Evolutionary conservation across 2,888 invertebrate species (phyloP), one percentile per base, ranked within the genome.

Genomic region (Antheraea assamensis): DNA sequence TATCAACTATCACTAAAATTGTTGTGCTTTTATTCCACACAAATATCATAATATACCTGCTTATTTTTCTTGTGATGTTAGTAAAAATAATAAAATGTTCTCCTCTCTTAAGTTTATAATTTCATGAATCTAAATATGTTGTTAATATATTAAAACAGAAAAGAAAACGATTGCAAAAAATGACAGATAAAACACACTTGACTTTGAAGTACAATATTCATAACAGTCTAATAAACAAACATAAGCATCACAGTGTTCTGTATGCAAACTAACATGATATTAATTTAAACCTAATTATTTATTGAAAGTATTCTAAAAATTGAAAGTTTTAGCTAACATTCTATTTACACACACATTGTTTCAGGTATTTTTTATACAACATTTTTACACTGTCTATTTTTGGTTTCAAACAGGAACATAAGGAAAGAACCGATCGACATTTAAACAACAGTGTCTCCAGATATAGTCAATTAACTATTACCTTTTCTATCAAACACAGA

Each of bases 371-470:
- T 86, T 85, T 85, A 85, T 77, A 82, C 82, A 78, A 82, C 79
- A 82, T 74, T 75, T 76, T 74, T 80, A 83, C 80, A 83, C 84
- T 83, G 82, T 78, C 76, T 80, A 82, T 83, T 84, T 83, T 88
- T 88, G 87, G 87, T 87, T 85, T 83, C 85, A 76, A 82, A 81
- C 79, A 89, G 88, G 88, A 88, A 88, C 88, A 74, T 66, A 35
- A 71, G 61, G 27, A 71, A 71, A 52, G 10, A 47, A 31, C 52
- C 30, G 8, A 71, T 58, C 58, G 31, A 58, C n/a, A 52, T 58
- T 71, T 58, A 58, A 55, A 58, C 35, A 35, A 21, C 35, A 58
- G 24, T 30, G 30, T 30, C 61, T 64, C 15, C 3, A 30, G 1
- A 30, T 30, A 61, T 27, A 64, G 27, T 64, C 27, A 64, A 64